Percentiles rank a stretch among this genome's conserved stretches.
These are phyloP conservation scores for Turnix velox DNA, from an alignment of 2,113 vertebrate species.

Conservation along the genomic window DNA sequence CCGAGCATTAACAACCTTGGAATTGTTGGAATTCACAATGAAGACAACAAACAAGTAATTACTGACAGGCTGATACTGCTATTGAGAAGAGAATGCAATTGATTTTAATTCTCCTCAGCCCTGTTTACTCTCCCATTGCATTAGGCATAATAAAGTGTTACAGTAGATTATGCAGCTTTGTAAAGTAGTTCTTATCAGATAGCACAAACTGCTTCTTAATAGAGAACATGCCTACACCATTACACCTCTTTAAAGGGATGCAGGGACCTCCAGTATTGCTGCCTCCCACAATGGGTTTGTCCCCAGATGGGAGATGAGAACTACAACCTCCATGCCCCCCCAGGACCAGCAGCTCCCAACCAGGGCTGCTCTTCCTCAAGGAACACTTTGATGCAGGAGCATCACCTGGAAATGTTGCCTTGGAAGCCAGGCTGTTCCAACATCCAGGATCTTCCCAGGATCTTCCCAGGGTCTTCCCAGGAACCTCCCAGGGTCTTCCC, in stretches of 20 bases:
- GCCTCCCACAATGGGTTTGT: not conserved
- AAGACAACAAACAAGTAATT: constrained; percentile 73
- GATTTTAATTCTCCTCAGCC: constrained; percentile 62
- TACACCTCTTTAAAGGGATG: not conserved
- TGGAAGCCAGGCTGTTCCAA: not conserved
- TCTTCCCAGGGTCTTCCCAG: too few species aligned
- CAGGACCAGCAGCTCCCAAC: not conserved
- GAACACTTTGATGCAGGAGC: fast-evolving
- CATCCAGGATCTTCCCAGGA: not conserved
- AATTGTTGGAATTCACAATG: constrained; percentile 67
- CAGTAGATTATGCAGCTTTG: constrained; percentile 26
- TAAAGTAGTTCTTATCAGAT: constrained; percentile 14
- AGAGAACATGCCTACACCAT: not conserved
- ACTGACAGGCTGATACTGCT: constrained; percentile 53
- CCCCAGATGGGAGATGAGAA: fast-evolving
- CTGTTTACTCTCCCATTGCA: constrained; percentile 61
- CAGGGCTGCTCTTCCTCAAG: not conserved
- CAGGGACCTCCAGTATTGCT: fast-evolving
- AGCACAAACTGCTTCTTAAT: not conserved
- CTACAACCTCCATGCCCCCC: not conserved
- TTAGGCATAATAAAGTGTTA: constrained; percentile 65
- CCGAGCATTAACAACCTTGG: constrained; percentile 65
- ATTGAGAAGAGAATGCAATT: constrained; percentile 63
- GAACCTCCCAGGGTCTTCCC: not conserved
- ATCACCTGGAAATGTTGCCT: not conserved